Evolutionary conservation across 2,888 invertebrate species (phyloP), one percentile per base, ranked within the genome.

Genomic region (Dasypolia templi): DNA sequence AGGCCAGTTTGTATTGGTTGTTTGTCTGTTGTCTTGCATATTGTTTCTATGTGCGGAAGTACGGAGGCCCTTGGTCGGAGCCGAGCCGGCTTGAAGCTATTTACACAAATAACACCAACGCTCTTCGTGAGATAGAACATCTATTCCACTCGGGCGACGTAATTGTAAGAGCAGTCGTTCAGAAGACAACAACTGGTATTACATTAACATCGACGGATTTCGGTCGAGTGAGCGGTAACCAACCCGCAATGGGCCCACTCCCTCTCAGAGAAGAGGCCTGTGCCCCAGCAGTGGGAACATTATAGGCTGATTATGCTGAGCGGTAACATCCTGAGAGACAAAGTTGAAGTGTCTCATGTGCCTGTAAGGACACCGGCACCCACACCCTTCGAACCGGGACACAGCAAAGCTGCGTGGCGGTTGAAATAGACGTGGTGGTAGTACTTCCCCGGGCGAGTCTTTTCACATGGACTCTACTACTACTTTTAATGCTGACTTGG

Each of bases 381-480:
- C 75, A 68, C 17, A 5, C 55, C 77, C 62, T 76, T 29, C 78
- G 39, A 29, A 14, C 68, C 29, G 49, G 4, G 22, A 51, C 32
- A 72, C 58, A 72, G 51, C 59, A 2, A 22, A 0, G 61, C 51
- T 53, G 56, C 26, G 5, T 32, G 1, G 6, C 49, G 19, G 55
- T 14, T 26, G 68, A 77, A 76, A 56, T 51, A 68, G 61, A 49
- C 19, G 26, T 62, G 75, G 77, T 77, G 68, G 75, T 77, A 76
- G 77, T 77, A 76, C 77, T 67, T 67, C 75, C 77, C 75, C 75
- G 77, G 75, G 17, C 42, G 75, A 75, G 68, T 22, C 68, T 39
- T 71, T 63, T 58, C 79, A 79, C 79, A 19, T 44, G 51, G 44
- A 55, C 80, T 79, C 77, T 77, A 77, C 76, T 77, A 71, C 63